Conservation (phyloP, 2,113 vertebrate genomes). For the Coreoperca whiteheadi region DNA sequence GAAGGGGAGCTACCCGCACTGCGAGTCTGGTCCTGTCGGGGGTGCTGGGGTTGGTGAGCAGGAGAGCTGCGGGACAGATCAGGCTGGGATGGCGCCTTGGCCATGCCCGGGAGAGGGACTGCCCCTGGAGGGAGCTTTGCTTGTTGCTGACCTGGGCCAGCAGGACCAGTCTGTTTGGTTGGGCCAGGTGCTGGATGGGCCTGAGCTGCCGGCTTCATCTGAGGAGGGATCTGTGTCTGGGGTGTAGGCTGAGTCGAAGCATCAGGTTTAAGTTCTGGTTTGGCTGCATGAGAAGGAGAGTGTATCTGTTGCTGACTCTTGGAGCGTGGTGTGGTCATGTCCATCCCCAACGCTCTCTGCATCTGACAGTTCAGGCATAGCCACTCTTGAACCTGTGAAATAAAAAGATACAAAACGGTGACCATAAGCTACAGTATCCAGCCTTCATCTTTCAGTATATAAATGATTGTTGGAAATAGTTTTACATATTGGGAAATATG, state of each 20-base stretch:
- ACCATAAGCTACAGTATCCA: neutral
- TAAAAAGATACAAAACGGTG: slow-evolving; percentile 42
- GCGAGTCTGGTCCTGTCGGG: slow-evolving; percentile 89
- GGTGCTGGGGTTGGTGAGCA: slow-evolving; percentile 85
- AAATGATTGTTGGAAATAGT: neutral
- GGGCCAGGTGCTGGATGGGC: slow-evolving; percentile 47
- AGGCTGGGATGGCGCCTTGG: slow-evolving; percentile 87
- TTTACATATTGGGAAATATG: neutral
- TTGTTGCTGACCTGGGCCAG: slow-evolving; percentile 75
- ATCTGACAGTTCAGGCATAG: slow-evolving; percentile 99
- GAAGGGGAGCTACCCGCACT: slow-evolving; percentile 85
- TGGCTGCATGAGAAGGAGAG: slow-evolving; percentile 89
- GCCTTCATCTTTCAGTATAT: neutral
- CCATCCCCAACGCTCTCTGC: slow-evolving; percentile 98
- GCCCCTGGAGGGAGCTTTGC: slow-evolving; percentile 76
- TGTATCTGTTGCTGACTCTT: slow-evolving; percentile 98
- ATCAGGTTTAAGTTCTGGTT: slow-evolving; percentile 79
- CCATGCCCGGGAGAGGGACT: slow-evolving; percentile 79
- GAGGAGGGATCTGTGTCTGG: slow-evolving; percentile 62
- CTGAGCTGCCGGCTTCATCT: slow-evolving; percentile 59
- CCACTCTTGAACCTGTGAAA: slow-evolving; percentile 94
- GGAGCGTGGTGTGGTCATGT: slow-evolving; percentile 98
- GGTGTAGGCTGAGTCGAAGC: slow-evolving; percentile 63
- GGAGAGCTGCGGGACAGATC: slow-evolving; percentile 88
- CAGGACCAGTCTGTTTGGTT: slow-evolving; percentile 68